A percentile compares a stretch with the other conserved stretches of the same genome.
These are phyloP conservation scores for Drosophila bifasciata DNA, from an alignment of 1,140 invertebrate genomes.

Conservation along the genomic window DNA sequence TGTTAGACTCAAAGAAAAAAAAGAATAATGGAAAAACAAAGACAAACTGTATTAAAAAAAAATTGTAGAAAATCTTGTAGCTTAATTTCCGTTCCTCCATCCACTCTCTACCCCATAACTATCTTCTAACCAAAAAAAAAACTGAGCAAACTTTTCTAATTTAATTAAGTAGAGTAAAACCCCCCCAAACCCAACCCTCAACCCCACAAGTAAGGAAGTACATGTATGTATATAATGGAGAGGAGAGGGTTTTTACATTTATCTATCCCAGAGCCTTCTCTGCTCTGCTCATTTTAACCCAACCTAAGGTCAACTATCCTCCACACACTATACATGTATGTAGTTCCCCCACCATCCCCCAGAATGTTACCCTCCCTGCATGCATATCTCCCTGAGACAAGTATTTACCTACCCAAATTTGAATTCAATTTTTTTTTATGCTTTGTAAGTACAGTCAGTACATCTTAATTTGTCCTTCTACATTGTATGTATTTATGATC, in stretches of 20 bases:
- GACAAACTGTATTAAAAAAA: constrained; percentile 48
- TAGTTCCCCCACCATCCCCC: too few species aligned
- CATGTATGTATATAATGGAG: constrained; percentile 13
- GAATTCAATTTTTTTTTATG: constrained; percentile 33
- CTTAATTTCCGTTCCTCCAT: constrained; percentile 44
- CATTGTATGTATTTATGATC: constrained; percentile 61
- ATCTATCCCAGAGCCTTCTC: not conserved
- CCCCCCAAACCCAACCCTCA: not conserved
- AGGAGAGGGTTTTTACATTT: not conserved
- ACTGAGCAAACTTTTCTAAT: constrained; percentile 42
- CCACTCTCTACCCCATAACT: constrained; percentile 25
- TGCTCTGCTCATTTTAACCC: too few species aligned
- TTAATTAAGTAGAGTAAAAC: constrained; percentile 37
- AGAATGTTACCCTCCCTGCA: constrained; percentile 40
- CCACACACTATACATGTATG: constrained; percentile 31
- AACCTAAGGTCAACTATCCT: not conserved
- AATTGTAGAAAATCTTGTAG: constrained; percentile 41
- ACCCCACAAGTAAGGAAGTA: not conserved
- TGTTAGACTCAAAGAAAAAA: constrained; percentile 34
- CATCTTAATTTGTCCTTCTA: constrained; percentile 31
- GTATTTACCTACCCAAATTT: constrained; percentile 23
- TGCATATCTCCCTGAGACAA: constrained; percentile 41
- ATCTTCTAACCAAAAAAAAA: constrained; percentile 26
- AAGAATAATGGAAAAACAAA: not conserved
- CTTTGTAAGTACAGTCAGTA: constrained; percentile 55